Base-by-base conservation (phyloP, 2,113 vertebrate species). In the Mustela nigripes region DNA sequence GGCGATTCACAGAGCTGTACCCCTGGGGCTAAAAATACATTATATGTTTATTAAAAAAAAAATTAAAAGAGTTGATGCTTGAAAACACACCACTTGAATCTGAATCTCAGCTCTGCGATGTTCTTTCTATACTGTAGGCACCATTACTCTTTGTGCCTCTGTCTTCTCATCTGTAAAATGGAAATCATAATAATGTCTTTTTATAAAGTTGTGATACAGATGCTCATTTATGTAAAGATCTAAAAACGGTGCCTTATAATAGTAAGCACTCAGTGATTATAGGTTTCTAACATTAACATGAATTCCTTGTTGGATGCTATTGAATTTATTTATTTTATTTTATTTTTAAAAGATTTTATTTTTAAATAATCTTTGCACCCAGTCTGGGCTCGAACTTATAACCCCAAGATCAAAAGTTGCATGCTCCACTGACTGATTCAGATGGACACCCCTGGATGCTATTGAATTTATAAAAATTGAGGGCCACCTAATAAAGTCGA, bases 391-490 rank as follows among this genome's bases (percentile, higher is more conserved):
- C 1, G 26, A 31, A 78, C 26, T 78, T 78, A 78, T 1, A 48
- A 31, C 74, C 74, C 73, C 0, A 15, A 48, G 42, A 48, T 78
- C 14, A 18, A 16, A 15, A 48, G 26, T 18, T 26, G 7, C 7
- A 31, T 16, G 14, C 42, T 31, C 26, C 42, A 48, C 42, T 4
- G 42, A 76, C 22, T 26, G 24, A 74, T 39, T 42, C 74, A 48
- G 74, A 28, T 76, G 74, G 74, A 15, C 26, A 26, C 42, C 15
- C 14, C 74, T 90, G 39, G 28, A 79, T 78, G 39, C 62, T 79
- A 7, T 60, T 83, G 63, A 87, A 84, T 58, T 96, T 78, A 63
- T 80, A 71, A 89, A 67, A 96, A 63, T 63, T 76, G 74, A 88
- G 28, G 50, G 21, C 56, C 71, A 91, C 15, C 18, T 88, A 53